Evolutionary conservation across 2,797 vertebrate species (phyloP).

Genomic region (Eptatretus atami): DNA sequence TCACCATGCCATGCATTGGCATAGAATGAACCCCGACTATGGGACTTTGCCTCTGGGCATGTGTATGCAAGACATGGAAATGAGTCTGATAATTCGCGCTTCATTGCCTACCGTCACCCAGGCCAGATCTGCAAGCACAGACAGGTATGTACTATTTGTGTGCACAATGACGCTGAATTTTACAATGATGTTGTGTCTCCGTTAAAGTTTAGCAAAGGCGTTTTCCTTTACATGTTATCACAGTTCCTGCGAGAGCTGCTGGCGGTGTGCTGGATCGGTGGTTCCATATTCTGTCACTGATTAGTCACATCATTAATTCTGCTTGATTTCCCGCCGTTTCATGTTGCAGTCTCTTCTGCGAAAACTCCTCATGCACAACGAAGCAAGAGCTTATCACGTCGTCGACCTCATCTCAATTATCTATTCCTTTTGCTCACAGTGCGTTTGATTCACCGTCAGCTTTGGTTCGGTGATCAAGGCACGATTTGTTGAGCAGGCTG

Average conservation of each 20-base stretch:
- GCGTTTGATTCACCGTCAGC: conserved; percentile 10
- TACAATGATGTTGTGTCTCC: not conserved
- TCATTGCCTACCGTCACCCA: conserved; percentile 68
- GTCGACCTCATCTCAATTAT: conserved; percentile 60
- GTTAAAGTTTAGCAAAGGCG: not conserved
- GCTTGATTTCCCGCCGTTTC: conserved; percentile 34
- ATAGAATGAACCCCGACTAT: conserved; percentile 69
- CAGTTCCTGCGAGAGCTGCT: conserved; percentile 39
- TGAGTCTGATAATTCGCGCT: conserved; percentile 80
- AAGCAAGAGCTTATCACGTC: conserved; percentile 72
- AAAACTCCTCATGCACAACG: conserved; percentile 18
- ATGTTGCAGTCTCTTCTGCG: conserved; percentile 56
- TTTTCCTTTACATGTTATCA: not conserved
- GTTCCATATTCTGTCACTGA: conserved; percentile 47
- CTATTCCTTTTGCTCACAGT: conserved; percentile 74
- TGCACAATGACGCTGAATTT: no score
- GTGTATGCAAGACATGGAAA: conserved; percentile 83
- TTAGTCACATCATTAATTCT: conserved; percentile 40
- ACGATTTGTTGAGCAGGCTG: no score
- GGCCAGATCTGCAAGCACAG: conserved; percentile 26
- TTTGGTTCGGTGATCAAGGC: no score
- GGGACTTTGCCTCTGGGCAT: conserved; percentile 65
- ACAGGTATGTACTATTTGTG: conserved; percentile 22
- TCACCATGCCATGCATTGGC: not conserved
- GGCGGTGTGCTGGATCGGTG: conserved; percentile 30